These are phyloP conservation scores for zebrafish (Danio rerio) DNA, from an alignment of 2,113 vertebrate species.

Conservation along the genomic window DNA sequence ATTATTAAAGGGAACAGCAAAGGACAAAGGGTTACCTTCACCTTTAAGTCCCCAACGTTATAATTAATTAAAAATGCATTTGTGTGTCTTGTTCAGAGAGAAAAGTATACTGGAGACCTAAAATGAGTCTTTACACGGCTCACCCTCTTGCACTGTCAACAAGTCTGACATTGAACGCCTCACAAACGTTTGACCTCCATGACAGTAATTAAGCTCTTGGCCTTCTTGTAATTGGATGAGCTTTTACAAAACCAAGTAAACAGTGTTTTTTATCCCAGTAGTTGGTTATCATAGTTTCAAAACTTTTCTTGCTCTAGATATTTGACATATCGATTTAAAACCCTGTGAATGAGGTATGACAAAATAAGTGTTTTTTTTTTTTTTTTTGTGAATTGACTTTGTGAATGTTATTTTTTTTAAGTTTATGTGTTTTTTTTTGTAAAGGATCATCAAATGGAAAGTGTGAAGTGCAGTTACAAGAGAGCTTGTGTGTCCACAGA, in stretches of 20 bases:
- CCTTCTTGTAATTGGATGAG: slow-evolving; percentile 25
- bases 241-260: slow-evolving; percentile 12
- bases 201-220: slow-evolving; percentile 31
- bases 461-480: background rate
- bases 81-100: background rate
- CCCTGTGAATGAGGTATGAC: background rate
- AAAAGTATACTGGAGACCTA: background rate
- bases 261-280: background rate
- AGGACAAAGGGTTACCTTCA: background rate
- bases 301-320: background rate
- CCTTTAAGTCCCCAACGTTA: background rate
- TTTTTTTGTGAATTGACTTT: background rate
- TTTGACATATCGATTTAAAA: background rate
- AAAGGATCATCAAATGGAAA: background rate
- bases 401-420: background rate
- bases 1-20: background rate
- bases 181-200: slow-evolving; percentile 1
- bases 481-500: background rate
- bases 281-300: background rate
- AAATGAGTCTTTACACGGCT: slow-evolving; percentile 2
- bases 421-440: background rate
- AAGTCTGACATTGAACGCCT: slow-evolving; percentile 17
- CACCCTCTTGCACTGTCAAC: background rate
- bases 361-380: background rate
- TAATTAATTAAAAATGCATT: background rate